Percentiles rank a stretch among this genome's conserved stretches.
Evolutionary conservation across 2,888 invertebrate genomes (phyloP).

Genomic region (Scaptomyza reducta): DNA sequence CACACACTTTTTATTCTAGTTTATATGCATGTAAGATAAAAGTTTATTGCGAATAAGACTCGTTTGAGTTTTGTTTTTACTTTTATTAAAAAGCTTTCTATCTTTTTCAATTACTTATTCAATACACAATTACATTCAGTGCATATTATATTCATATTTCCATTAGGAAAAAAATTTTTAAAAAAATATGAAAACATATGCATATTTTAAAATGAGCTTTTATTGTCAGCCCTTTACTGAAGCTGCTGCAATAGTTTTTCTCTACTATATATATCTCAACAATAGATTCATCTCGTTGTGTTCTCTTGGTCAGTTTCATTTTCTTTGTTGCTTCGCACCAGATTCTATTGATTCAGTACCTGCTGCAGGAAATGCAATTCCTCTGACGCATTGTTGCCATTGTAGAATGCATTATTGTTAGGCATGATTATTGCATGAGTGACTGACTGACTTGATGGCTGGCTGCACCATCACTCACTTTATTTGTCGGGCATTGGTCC

Average conservation of each 20-base stretch:
- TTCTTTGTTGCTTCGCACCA: neutral
- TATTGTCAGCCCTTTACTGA: neutral
- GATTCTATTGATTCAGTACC: constrained; percentile 3
- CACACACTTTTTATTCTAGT: no score
- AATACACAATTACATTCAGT: neutral
- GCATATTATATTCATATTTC: neutral
- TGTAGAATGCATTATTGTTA: constrained; percentile 35
- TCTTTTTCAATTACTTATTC: neutral
- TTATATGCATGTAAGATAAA: no score
- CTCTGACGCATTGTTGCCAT: constrained; percentile 26
- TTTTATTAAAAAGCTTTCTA: neutral
- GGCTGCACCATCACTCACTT: constrained; percentile 8
- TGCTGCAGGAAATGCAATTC: constrained; percentile 36
- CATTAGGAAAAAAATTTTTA: no score
- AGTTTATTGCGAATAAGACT: neutral
- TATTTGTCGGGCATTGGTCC: constrained; percentile 61
- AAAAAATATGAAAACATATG: no score
- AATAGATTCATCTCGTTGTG: neutral
- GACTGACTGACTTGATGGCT: constrained; percentile 10
- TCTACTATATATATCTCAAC: neutral
- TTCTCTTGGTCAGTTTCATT: constrained; percentile 12
- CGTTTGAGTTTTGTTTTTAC: neutral
- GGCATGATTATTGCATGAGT: constrained; percentile 26
- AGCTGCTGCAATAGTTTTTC: neutral
- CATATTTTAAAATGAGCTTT: neutral